Conservation (phyloP, 2,113 vertebrate species). For the Charina bottae region DNA sequence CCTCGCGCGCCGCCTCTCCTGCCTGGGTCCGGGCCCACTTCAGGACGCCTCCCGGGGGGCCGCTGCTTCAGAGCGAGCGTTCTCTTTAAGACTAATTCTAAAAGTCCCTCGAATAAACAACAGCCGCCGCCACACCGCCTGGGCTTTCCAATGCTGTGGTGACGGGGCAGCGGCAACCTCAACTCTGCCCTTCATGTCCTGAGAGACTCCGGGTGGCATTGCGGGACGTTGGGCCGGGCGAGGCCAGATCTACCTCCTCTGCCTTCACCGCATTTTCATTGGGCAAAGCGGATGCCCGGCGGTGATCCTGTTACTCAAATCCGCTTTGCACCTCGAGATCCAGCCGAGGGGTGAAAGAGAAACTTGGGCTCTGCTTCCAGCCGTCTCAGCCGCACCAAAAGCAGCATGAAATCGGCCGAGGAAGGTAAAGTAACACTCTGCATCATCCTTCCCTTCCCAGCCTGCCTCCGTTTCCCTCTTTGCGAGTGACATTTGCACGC, state of each 20-base stretch:
- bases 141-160: not conserved
- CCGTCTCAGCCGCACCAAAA: conserved; percentile 1
- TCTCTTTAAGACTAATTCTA: not conserved
- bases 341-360: conserved; percentile 67
- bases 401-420: conserved; percentile 90
- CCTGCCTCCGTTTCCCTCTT: not conserved
- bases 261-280: not conserved
- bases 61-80: not conserved
- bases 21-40: not conserved
- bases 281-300: conserved; percentile 73
- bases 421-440: conserved; percentile 80
- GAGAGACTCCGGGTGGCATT: not conserved
- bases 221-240: not conserved
- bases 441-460: not conserved
- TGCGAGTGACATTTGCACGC: not conserved
- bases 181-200: not conserved
- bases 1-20: not conserved
- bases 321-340: conserved; percentile 76
- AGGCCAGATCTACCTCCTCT: not conserved
- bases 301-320: conserved; percentile 69
- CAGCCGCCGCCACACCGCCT: not conserved
- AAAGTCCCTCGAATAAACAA: not conserved
- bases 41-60: conserved; percentile 3
- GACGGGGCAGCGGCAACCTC: not conserved
- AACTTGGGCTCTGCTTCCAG: conserved; percentile 49